Base-by-base conservation (phyloP, 2,888 invertebrate genomes). In the Osmoderma eremita region DNA sequence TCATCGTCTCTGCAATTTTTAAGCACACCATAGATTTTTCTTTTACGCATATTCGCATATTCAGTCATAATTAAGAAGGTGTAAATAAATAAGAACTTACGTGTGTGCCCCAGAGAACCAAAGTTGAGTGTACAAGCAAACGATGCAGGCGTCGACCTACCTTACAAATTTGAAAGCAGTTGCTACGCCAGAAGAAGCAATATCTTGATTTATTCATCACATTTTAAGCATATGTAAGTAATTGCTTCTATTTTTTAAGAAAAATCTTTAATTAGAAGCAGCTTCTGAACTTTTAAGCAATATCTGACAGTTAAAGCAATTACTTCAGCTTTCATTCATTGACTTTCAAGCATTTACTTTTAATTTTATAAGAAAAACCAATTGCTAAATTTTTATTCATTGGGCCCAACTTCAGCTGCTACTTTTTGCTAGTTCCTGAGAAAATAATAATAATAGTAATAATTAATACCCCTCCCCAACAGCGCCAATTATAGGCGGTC, bases 1-100 rank as follows among this genome's bases (percentile, higher is more conserved):
- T 62, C 45, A 62, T 62, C 36, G 15, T 49, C 49, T 62, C 30
- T 62, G 17, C 36, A 62, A 41, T 20, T 41, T 58, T 58, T 62
- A 30, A 6, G 1, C 10, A 30, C 3, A 5, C 30, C 10, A 10
- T 5, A 30, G 38, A 41, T 58, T 39, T 42, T 39, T n/a, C n/a
- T n/a, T 58, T 58, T 58, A 62, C 48, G 62, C 49, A 48, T 17
- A 62, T 62, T 62, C 62, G 30, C 48, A 24, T 58, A 22, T 42
- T 58, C 17, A 53, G 30, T 3, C 13, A 30, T 53, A 53, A 53
- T 53, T 54, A 54, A 38, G 18, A 54, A 54, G 13, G 41, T 15
- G 13, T 38, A 54, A 54, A 54, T 54, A 41, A 54, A 54, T 54
- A 54, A 41, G 39, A 38, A 38, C 36, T 54, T 15, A 54, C 36